These are phyloP conservation scores for Aphelinus atriplicis DNA, from an alignment of 1,140 invertebrate species.

Conservation along the genomic window DNA sequence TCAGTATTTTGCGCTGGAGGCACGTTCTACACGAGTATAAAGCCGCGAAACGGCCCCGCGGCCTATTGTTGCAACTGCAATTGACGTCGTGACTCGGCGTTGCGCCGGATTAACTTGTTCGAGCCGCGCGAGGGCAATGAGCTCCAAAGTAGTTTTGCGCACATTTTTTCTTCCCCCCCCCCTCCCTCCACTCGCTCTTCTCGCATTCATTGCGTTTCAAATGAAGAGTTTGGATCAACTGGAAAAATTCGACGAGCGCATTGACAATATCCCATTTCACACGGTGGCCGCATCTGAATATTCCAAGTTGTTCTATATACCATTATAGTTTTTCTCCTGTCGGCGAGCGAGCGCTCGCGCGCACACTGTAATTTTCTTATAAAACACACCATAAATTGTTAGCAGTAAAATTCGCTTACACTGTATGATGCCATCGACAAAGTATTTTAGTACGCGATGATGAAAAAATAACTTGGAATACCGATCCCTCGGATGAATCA, in stretches of 20 bases:
- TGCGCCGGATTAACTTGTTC: slow-evolving; percentile 18
- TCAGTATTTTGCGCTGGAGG: slow-evolving; percentile 56
- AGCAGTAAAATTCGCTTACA: slow-evolving; percentile 14
- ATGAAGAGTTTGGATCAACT: too few relatives aligned
- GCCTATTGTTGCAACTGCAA: slow-evolving; percentile 36
- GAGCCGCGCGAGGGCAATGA: neutral
- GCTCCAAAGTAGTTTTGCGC: slow-evolving; percentile 8
- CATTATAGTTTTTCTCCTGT: slow-evolving; percentile 8
- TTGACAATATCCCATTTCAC: too few relatives aligned
- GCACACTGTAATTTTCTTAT: slow-evolving; percentile 30
- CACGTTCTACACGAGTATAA: slow-evolving; percentile 49
- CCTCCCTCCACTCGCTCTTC: too few relatives aligned
- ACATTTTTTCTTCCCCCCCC: too few relatives aligned
- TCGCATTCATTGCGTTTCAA: too few relatives aligned
- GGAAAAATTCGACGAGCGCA: too few relatives aligned
- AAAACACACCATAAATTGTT: slow-evolving; percentile 28
- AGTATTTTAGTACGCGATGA: slow-evolving; percentile 12
- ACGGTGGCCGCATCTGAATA: too few relatives aligned
- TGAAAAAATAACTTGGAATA: slow-evolving; percentile 10
- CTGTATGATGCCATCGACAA: slow-evolving; percentile 26
- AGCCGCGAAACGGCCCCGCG: slow-evolving; percentile 46
- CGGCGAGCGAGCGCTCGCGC: neutral
- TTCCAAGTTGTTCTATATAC: too few relatives aligned
- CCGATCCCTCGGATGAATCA: slow-evolving; percentile 22
- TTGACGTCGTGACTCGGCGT: slow-evolving; percentile 11